Percentiles rank a stretch among this genome's conserved stretches.
These are phyloP conservation scores for Sycobia sp. DNA, from an alignment of 1,140 invertebrate genomes.

Conservation along the genomic window DNA sequence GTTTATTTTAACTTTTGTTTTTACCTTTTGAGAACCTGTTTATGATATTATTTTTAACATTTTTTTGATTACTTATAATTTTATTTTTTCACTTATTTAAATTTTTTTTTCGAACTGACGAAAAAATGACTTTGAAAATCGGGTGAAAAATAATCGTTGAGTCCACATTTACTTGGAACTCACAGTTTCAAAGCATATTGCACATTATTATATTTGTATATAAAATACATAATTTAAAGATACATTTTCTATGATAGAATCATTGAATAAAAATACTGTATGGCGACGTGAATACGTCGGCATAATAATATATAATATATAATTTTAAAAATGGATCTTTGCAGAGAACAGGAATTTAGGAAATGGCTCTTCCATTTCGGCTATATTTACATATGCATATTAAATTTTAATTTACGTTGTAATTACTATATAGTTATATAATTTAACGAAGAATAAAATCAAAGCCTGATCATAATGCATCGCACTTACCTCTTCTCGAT, in stretches of 20 bases:
- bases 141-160: constrained; percentile 11
- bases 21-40: constrained; percentile 38
- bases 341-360: constrained; percentile 35
- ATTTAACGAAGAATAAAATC: constrained; percentile 33
- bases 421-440: constrained; percentile 32
- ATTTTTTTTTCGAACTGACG: constrained; percentile 38
- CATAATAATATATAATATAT: constrained; percentile 23
- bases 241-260: constrained; percentile 32
- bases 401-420: constrained; percentile 33
- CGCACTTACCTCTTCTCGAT: constrained; percentile 46
- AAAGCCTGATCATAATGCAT: constrained; percentile 42
- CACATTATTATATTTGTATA: constrained; percentile 33
- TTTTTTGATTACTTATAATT: background rate
- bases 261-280: constrained; percentile 19
- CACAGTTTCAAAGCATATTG: constrained; percentile 5
- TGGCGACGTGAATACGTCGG: constrained; percentile 25
- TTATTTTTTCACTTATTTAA: constrained; percentile 26
- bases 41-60: constrained; percentile 16
- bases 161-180: background rate
- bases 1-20: constrained; percentile 18
- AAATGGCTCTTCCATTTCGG: constrained; percentile 27
- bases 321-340: constrained; percentile 24
- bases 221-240: constrained; percentile 29
- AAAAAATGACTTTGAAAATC: constrained; percentile 23
- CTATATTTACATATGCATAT: constrained; percentile 34